Base-by-base conservation (phyloP, 1,140 invertebrate species). In the Drosophila saltans region DNA sequence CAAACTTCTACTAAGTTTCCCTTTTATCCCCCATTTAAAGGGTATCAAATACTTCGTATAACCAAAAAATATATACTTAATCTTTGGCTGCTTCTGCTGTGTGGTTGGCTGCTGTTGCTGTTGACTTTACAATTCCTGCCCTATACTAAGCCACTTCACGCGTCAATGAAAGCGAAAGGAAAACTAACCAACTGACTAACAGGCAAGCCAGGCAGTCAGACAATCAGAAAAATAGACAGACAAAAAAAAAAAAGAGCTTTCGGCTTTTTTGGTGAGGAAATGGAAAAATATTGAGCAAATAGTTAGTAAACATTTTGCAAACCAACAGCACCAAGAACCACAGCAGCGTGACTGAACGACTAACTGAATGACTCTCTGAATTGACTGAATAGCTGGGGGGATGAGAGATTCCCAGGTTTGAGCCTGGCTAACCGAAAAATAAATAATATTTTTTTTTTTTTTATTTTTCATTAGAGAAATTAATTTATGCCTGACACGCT, bases 151-250 rank as follows among this genome's bases (percentile, higher is more conserved):
- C 70, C 70, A 79, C 88, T 90, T 90, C 88, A 90, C 88, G 88
- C 88, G 88, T 91, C 88, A 90, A 90, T 90, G 88, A 90, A 90
- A 90, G 88, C 88, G 88, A 90, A 90, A 90, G 88, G 88, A 79
- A 90, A 90, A 90, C 88, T 74, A 59, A 65, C 80, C 70, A 62
- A 65, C 66, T 58, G 40, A 24, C 69, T 30, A 28, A 65, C 69
- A 66, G 63, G 64, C 63, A 40, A 24, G 21, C 40, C 55, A 33
- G 11, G 10, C 57, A 59, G 28, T 10, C 57, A 39, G 64, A 57
- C 57, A 69, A 60, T 43, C 39, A 57, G 66, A 62, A 81, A 78
- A 74, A 36, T 36, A 71, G 64, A 66, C 72, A 40, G 10, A 40
- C 21, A 39, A 36, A 6, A 36, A 36, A 36, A 36, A 36, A 36